Conservation (phyloP, 1,140 invertebrate genomes). For the Pseudachorutes palmiensis region DNA sequence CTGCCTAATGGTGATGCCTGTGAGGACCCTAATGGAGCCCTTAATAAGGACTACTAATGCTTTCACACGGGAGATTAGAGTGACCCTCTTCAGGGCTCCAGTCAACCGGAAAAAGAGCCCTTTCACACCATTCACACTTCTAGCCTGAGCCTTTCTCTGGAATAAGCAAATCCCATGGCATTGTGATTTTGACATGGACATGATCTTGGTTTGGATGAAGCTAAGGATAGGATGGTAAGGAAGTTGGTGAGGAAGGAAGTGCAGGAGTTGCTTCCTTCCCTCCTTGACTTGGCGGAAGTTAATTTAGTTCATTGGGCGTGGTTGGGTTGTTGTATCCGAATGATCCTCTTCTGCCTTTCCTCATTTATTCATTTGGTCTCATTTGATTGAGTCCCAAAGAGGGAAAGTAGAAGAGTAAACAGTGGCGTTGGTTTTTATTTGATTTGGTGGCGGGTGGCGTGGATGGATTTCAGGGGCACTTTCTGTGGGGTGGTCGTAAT, state of each 20-base stretch:
- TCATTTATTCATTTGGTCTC: neutral
- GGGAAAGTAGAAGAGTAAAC: constrained; percentile 3
- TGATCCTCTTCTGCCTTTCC: neutral
- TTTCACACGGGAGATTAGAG: neutral
- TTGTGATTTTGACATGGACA: too few relatives aligned
- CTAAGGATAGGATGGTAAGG: neutral
- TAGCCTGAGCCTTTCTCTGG: neutral
- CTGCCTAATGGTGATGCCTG: neutral
- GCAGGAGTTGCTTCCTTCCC: neutral
- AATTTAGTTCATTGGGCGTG: too few relatives aligned
- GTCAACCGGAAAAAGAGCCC: constrained; percentile 1
- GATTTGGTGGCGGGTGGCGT: constrained; percentile 6
- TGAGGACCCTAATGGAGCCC: neutral
- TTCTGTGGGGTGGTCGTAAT: neutral
- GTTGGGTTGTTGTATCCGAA: too few relatives aligned
- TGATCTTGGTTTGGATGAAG: neutral
- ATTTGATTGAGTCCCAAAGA: constrained; percentile 6
- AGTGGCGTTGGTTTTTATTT: constrained; percentile 4
- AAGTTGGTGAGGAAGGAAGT: neutral
- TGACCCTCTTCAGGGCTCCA: neutral
- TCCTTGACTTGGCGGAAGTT: too few relatives aligned
- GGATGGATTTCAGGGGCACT: neutral
- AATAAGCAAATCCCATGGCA: neutral
- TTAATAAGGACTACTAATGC: neutral
- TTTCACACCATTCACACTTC: constrained; percentile 1